Base-by-base conservation (phyloP, 2,888 invertebrate genomes). In the Uloborus plumipes region DNA sequence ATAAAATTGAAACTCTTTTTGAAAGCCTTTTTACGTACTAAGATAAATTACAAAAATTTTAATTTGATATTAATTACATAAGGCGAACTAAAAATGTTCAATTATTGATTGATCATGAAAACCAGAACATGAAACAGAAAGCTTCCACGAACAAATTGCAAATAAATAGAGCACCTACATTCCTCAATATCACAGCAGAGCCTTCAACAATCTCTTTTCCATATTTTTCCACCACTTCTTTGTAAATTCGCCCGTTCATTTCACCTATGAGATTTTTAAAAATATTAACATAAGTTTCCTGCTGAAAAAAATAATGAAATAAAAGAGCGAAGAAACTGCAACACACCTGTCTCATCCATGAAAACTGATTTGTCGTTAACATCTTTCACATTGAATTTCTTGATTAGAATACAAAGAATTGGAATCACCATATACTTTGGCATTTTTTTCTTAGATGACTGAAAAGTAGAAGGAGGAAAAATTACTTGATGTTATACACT, bases 381-480 rank as follows among this genome's bases (percentile, higher is more conserved):
- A 16, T 70, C 80, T 59, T 74, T 61, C 49, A 2, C n/a, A 51
- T 50, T 65, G 64, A 81, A 49, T 51, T 81, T 62, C 58, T 74
- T 81, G 18, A 81, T 53, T 39, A 74, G 31, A 26, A 81, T 70
- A 81, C 80, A 81, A 22, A 81, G 69, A n/a, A 81, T 20, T 49
- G 80, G 80, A 39, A 74, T 74, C 22, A 74, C 70, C 53, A 81
- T 50, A 58, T 81, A 70, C 22, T 81, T 81, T 16, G 80, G 80
- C n/a, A 81, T 70, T 55, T 74, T 81, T 65, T 70, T 74, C 80
- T 81, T 81, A 50, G 74, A 81, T 6, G 80, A 66, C 80, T 81
- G n/a, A 47, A 73, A 53, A 59, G 16, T 16, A 51, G 6, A 49
- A 69, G 47, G 53, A 61, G 6, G 16, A n/a, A 55, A 55, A 1